Evolutionary conservation across 2,113 vertebrate species (phyloP), one percentile per base, ranked within the genome.

Genomic region (Corvus hawaiiensis): DNA sequence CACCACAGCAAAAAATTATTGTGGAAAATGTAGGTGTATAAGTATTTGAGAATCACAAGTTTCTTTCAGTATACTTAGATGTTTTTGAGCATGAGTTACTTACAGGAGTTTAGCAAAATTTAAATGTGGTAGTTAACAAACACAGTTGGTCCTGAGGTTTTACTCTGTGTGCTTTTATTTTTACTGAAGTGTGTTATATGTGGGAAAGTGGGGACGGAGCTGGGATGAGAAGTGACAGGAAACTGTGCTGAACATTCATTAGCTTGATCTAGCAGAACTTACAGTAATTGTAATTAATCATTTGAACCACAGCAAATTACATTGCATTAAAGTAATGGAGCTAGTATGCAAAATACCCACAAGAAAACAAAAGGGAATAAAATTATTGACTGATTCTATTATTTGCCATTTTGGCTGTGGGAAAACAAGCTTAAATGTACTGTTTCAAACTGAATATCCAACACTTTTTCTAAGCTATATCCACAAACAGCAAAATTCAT

Each of bases 181-280:
- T 77, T 48, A 2, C 43, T 87, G 27, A 26, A 54, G 37, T 43
- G 19, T 58, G 10, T 44, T 58, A 3, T 16, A 41, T 22, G n/a
- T 71, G 59, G 46, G 54, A 26, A 72, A 77, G 68, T 80, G 55
- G 39, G 9, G 43, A 49, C 41, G 16, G 89, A 51, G 48, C 44
- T 64, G 62, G 84, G 63, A 64, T 72, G 54, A 84, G 69, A 77
- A 94, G 66, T 72, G 85, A 51, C 90, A 94, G 72, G 72, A 94
- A 89, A 91, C 89, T 80, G 84, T 91, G 83, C 83, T 75, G 68
- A 92, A 62, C 67, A 54, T 94, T 95, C 78, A 89, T 91, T 92
- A 95, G 79, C 66, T 93, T 78, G 76, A 87, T 97, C 87, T 71
- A 91, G 73, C 86, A 95, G 90, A 95, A 93, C 63, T 94, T 94